Conservation (phyloP, 1,140 invertebrate genomes). For the Cotesia vestalis region DNA sequence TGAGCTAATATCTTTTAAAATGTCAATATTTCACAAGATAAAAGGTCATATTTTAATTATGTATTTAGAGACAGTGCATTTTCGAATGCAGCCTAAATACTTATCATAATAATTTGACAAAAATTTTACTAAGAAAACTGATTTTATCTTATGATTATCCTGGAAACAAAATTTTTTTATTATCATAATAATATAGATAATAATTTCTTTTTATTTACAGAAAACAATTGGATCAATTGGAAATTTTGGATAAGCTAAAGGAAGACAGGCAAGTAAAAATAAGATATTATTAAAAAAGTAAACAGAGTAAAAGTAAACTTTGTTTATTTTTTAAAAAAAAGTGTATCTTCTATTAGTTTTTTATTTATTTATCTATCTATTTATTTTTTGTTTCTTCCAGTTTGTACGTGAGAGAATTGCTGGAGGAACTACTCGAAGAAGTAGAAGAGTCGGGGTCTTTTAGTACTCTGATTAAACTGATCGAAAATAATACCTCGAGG, state of each 20-base stretch:
- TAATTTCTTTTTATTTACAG: neutral
- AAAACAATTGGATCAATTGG: slow-evolving; percentile 17
- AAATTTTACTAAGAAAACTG: no score
- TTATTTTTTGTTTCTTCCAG: slow-evolving; percentile 43
- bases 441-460: slow-evolving; percentile 47
- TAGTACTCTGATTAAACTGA: slow-evolving; percentile 48
- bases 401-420: slow-evolving; percentile 46
- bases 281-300: neutral
- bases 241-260: slow-evolving; percentile 45
- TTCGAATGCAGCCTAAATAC: no score
- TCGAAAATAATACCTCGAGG: slow-evolving; percentile 40
- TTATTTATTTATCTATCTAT: slow-evolving; percentile 14
- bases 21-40: no score
- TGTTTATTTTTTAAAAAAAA: no score
- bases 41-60: no score
- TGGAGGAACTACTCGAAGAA: slow-evolving; percentile 48
- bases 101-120: no score
- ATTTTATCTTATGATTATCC: no score
- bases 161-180: no score
- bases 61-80: no score
- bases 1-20: no score
- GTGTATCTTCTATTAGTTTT: no score
- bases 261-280: slow-evolving; percentile 48
- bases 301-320: neutral
- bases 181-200: neutral